These are phyloP conservation scores for Eretmocerus hayati DNA, from an alignment of 2,888 invertebrate genomes.

Conservation along the genomic window DNA sequence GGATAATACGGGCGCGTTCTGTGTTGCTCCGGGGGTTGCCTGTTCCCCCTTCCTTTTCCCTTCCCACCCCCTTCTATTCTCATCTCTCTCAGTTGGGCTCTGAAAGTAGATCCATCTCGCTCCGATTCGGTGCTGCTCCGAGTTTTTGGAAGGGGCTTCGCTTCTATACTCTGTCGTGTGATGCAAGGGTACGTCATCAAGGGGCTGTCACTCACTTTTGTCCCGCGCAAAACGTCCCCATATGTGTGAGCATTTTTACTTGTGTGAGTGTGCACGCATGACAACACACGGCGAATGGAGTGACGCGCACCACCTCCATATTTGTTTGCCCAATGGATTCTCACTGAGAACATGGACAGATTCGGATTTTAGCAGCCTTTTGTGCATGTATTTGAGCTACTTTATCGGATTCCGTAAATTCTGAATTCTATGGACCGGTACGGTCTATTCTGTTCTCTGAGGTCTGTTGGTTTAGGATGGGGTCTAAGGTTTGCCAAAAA, in stretches of 20 bases:
- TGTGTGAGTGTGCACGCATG: slow-evolving; percentile 6
- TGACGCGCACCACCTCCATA: slow-evolving; percentile 13
- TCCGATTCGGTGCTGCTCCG: slow-evolving; percentile 42
- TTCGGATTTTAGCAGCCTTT: too few relatives aligned
- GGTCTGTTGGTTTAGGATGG: too few relatives aligned
- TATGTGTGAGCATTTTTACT: too few relatives aligned
- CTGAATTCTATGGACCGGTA: too few relatives aligned
- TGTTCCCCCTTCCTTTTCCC: slow-evolving; percentile 15
- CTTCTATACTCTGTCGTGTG: slow-evolving; percentile 39
- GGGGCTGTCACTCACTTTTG: slow-evolving; percentile 45
- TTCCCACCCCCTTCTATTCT: slow-evolving; percentile 14
- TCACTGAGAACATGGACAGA: too few relatives aligned
- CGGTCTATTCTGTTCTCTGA: too few relatives aligned
- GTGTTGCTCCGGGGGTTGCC: slow-evolving; percentile 13
- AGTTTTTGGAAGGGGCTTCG: slow-evolving; percentile 36
- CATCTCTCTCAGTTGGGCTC: slow-evolving; percentile 17
- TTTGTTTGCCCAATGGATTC: slow-evolving; percentile 12
- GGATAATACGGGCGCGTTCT: slow-evolving; percentile 46
- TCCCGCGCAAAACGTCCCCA: slow-evolving; percentile 17
- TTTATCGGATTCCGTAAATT: too few relatives aligned
- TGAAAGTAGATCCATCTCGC: too few relatives aligned
- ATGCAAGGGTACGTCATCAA: slow-evolving; percentile 44
- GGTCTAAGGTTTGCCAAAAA: too few relatives aligned
- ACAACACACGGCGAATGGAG: slow-evolving; percentile 40
- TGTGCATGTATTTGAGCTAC: too few relatives aligned